phyloP scores from a whole-genome alignment of 2,113 vertebrate genomes.

The Plestiodon gilberti region DNA sequence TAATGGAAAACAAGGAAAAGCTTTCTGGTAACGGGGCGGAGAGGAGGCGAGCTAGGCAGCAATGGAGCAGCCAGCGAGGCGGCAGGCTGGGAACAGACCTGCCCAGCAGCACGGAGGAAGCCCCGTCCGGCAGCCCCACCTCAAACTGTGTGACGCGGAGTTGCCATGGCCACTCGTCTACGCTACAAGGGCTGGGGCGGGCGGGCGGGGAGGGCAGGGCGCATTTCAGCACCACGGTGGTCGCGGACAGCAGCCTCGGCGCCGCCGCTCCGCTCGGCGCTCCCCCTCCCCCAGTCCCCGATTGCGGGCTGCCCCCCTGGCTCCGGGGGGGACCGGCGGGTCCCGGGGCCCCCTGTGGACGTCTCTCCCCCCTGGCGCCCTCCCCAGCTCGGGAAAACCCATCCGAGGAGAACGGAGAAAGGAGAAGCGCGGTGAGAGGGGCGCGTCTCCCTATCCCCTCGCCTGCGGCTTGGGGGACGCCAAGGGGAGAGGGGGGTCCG shows the following conservation, averaged over 20 bases:
- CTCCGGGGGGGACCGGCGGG: neutral
- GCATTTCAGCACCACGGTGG: constrained; percentile 81
- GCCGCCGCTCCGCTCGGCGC: neutral
- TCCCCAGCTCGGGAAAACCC: neutral
- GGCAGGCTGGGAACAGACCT: too few relatives aligned
- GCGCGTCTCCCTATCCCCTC: constrained; percentile 1
- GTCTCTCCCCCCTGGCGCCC: neutral
- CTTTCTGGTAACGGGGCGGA: too few relatives aligned
- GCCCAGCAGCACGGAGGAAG: too few relatives aligned
- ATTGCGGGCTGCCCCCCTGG: neutral
- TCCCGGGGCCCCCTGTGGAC: neutral
- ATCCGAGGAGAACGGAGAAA: neutral
- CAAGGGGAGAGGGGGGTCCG: neutral
- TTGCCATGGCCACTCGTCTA: constrained; percentile 87
- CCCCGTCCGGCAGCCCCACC: constrained; percentile 45
- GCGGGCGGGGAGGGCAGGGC: constrained; percentile 61
- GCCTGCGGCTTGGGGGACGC: neutral
- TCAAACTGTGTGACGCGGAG: constrained; percentile 84
- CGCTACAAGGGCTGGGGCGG: constrained; percentile 74
- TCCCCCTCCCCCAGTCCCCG: neutral
- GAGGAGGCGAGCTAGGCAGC: too few relatives aligned
- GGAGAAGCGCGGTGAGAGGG: neutral
- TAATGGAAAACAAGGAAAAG: too few relatives aligned
- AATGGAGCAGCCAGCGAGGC: neutral
- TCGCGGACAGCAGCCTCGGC: constrained; percentile 77